Base-by-base conservation (phyloP, 2,888 invertebrate species). In the Idaea biselata region DNA sequence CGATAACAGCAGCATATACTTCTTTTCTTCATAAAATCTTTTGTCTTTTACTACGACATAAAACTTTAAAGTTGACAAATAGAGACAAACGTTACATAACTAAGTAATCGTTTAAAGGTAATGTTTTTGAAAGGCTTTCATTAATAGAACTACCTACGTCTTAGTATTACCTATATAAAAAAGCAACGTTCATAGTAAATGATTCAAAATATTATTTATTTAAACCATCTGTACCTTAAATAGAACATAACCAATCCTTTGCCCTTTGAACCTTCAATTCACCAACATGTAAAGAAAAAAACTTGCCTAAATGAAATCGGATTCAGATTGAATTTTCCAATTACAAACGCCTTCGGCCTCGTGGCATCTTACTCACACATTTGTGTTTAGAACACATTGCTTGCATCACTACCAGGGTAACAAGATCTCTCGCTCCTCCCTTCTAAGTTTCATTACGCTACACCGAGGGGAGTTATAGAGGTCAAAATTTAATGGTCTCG, bases 321-420 rank as follows among this genome's bases (percentile, higher is more conserved):
- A 73, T 78, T 82, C 75, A 79, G 78, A 84, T 83, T 81, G 77
- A 82, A 80, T 84, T 82, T 83, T 78, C 79, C 78, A 82, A 82
- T 86, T 83, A 83, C 80, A 77, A 68, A 65, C 72, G 66, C 70
- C 75, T 68, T 75, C 79, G 70, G 69, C 72, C 71, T 63, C 70
- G 76, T 44, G 44, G 44, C 44, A 44, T 44, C 44, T 44, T 44
- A 78, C 80, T 76, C 71, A 75, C 73, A 80, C 76, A 74, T 73
- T 77, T 74, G 71, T 83, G 83, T 84, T 85, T 81, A 79, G 80
- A 79, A 79, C 78, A 78, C 44, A 44, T 44, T 44, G 44, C 44
- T 44, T 44, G 44, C 44, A 44, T 11, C 44, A 44, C 44, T 44
- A 44, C 86, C 85, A 83, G 65, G 66, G 31, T 73, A 68, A 55